Evolutionary conservation across 2,113 vertebrate species (phyloP).

Genomic region (Saccopteryx leptura): DNA sequence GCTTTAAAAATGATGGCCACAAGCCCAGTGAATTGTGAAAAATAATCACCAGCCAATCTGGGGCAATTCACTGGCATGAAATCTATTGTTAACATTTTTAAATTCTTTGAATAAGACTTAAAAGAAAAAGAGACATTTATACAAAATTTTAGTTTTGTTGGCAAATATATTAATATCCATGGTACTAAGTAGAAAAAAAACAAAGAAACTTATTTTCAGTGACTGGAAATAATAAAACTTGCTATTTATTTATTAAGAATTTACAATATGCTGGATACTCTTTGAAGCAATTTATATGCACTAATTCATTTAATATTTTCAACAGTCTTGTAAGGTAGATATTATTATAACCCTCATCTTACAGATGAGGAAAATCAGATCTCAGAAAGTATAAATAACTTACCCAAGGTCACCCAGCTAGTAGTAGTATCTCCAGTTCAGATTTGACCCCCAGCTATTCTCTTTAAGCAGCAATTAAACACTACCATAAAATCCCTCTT

Average conservation of each 20-base stretch:
- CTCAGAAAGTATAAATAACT: slow-evolving; percentile 44
- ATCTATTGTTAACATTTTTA: slow-evolving; percentile 28
- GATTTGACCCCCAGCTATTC: neutral
- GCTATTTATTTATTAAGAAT: slow-evolving; percentile 69
- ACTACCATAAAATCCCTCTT: slow-evolving; percentile 56
- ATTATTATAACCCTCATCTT: slow-evolving; percentile 34
- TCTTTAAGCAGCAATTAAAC: slow-evolving; percentile 41
- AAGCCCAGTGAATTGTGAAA: slow-evolving; percentile 15
- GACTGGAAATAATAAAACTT: slow-evolving; percentile 58
- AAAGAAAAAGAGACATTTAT: slow-evolving; percentile 40
- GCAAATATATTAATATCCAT: slow-evolving; percentile 41
- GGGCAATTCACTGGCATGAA: neutral
- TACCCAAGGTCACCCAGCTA: neutral
- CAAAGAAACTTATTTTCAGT: slow-evolving; percentile 33
- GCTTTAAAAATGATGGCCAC: slow-evolving; percentile 16
- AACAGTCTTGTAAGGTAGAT: slow-evolving; percentile 1
- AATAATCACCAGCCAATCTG: slow-evolving; percentile 51
- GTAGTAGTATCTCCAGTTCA: neutral
- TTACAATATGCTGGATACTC: slow-evolving; percentile 16
- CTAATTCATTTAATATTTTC: slow-evolving; percentile 41
- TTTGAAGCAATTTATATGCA: slow-evolving; percentile 36
- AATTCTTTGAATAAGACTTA: slow-evolving; percentile 43
- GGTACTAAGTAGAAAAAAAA: slow-evolving; percentile 37
- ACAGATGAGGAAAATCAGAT: slow-evolving; percentile 28
- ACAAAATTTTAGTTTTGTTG: slow-evolving; percentile 37